A percentile compares a stretch with the other conserved stretches of the same genome.
Conservation (phyloP, 1,140 invertebrate species). For the Lordiphosa clarofinis region DNA sequence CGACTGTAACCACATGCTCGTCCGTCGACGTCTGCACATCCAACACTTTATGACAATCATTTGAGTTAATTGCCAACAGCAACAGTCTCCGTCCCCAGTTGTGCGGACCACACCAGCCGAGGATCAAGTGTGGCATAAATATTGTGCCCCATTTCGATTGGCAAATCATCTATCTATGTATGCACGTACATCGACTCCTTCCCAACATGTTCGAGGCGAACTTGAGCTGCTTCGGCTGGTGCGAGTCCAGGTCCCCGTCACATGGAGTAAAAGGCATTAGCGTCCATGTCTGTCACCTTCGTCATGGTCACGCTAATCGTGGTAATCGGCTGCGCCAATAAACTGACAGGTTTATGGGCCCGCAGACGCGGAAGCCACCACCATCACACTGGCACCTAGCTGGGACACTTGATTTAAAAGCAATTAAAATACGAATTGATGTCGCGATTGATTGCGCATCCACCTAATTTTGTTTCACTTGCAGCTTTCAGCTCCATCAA, state of each 20-base stretch:
- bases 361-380: constrained; percentile 41
- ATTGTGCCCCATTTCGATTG: constrained; percentile 59
- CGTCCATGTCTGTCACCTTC: constrained; percentile 75
- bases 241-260: no score
- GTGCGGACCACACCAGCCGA: constrained; percentile 46
- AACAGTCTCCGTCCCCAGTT: constrained; percentile 21
- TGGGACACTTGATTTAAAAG: constrained; percentile 66
- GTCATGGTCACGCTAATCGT: constrained; percentile 77
- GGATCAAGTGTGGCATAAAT: constrained; percentile 62
- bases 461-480: constrained; percentile 20
- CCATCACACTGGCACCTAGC: constrained; percentile 14
- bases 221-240: constrained; percentile 6
- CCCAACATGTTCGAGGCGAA: constrained; percentile 43
- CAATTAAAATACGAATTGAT: constrained; percentile 73
- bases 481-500: constrained; percentile 7
- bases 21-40: constrained; percentile 35
- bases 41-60: constrained; percentile 75
- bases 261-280: constrained; percentile 70
- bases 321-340: constrained; percentile 73
- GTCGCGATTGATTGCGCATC: constrained; percentile 58
- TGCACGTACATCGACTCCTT: constrained; percentile 1
- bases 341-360: constrained; percentile 72
- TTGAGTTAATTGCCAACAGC: constrained; percentile 71
- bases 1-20: constrained; percentile 36
- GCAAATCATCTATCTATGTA: constrained; percentile 55